Evolutionary conservation across 2,113 vertebrate genomes (phyloP).

Genomic region (Channa maculata): DNA sequence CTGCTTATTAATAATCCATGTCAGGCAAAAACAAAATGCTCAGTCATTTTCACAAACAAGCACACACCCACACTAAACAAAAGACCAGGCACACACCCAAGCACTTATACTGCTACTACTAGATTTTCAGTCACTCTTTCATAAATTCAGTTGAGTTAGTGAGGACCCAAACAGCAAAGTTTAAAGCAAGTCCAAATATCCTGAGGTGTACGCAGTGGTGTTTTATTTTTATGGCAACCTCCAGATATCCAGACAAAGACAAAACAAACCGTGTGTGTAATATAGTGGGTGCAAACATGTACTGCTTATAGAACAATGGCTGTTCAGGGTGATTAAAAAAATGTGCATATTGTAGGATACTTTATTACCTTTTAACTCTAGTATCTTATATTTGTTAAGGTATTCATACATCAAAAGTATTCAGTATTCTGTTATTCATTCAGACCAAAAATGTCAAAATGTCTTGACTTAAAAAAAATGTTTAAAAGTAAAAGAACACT

Average conservation of each 20-base stretch:
- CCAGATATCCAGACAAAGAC: constrained; percentile 24
- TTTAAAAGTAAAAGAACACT: too few species aligned
- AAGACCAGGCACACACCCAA: constrained; percentile 2
- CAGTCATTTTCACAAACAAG: constrained; percentile 18
- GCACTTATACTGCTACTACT: neutral
- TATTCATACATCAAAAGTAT: too few species aligned
- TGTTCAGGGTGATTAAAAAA: constrained; percentile 9
- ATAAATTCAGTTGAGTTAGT: constrained; percentile 22
- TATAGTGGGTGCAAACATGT: constrained; percentile 24
- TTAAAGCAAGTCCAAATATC: constrained; percentile 43
- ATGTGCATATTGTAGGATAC: neutral
- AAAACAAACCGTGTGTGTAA: constrained; percentile 41
- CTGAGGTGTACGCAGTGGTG: constrained; percentile 1
- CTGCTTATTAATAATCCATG: constrained; percentile 47
- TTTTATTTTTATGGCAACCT: constrained; percentile 18
- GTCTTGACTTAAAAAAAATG: too few species aligned
- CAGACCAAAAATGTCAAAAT: too few species aligned
- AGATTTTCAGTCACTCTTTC: constrained; percentile 23
- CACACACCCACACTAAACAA: constrained; percentile 22
- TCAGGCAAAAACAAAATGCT: constrained; percentile 35
- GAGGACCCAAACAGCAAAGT: constrained; percentile 12
- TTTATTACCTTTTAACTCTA: neutral
- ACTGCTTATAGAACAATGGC: constrained; percentile 1
- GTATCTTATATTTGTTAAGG: neutral
- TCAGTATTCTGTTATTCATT: too few species aligned